These are phyloP conservation scores for Ennomos fuscantarius DNA, from an alignment of 2,888 invertebrate genomes.

Conservation along the genomic window DNA sequence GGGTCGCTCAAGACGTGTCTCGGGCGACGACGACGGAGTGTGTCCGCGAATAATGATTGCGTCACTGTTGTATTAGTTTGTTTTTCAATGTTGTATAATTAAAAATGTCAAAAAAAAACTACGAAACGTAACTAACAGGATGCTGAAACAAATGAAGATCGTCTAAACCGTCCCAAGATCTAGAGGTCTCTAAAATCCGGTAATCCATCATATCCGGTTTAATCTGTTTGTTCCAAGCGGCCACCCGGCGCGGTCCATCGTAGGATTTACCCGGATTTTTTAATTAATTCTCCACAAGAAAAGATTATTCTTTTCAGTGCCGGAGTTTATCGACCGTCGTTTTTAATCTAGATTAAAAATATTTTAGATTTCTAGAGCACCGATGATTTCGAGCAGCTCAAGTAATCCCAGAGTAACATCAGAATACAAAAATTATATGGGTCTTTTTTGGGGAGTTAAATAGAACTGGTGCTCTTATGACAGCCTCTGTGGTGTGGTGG, in stretches of 20 bases:
- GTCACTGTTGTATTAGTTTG: too few species aligned
- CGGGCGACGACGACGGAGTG: too few species aligned
- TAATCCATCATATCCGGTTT: slow-evolving; percentile 41
- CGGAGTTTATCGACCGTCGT: background rate
- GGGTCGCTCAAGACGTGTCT: too few species aligned
- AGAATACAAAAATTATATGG: too few species aligned
- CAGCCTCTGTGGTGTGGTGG: too few species aligned
- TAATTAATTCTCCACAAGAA: slow-evolving; percentile 32
- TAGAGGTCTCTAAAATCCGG: slow-evolving; percentile 23
- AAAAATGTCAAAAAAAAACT: too few species aligned
- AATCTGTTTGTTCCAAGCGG: slow-evolving; percentile 27
- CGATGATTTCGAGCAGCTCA: background rate
- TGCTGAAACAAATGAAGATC: background rate
- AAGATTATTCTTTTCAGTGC: slow-evolving; percentile 13
- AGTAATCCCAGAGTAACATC: too few species aligned
- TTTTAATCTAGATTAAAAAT: slow-evolving; percentile 4
- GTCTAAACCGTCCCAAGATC: slow-evolving; percentile 1
- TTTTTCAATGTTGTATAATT: too few species aligned
- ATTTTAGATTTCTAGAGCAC: background rate
- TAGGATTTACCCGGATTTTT: slow-evolving; percentile 24
- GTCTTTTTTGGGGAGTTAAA: too few species aligned
- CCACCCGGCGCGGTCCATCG: slow-evolving; percentile 12
- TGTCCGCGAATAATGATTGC: too few species aligned
- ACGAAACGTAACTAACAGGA: background rate
- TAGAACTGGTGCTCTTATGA: too few species aligned